Evolutionary conservation across 1,140 invertebrate species (phyloP).

Genomic region (Galleria mellonella): DNA sequence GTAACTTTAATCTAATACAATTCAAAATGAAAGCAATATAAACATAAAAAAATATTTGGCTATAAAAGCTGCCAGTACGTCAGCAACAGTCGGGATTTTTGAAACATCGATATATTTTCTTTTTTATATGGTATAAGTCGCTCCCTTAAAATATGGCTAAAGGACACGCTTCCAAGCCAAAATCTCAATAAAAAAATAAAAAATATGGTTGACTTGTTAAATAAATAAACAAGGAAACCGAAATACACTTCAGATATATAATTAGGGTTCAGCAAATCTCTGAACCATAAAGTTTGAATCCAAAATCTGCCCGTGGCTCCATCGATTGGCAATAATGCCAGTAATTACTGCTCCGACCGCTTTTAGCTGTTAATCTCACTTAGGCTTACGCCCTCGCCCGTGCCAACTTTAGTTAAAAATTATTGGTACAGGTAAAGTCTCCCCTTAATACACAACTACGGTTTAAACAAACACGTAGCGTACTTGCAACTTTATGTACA

Average conservation of each 20-base stretch:
- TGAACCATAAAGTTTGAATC: conserved; percentile 4
- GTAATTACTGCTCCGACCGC: conserved; percentile 29
- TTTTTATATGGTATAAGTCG: too few species aligned
- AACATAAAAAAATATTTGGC: too few species aligned
- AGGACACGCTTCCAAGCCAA: too few species aligned
- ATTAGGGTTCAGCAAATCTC: background rate
- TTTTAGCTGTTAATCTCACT: conserved; percentile 36
- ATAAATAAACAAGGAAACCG: background rate
- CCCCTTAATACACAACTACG: conserved; percentile 7
- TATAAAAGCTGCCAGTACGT: too few species aligned
- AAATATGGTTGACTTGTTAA: too few species aligned
- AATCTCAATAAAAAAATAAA: too few species aligned
- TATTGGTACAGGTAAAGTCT: conserved; percentile 19
- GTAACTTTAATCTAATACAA: too few species aligned
- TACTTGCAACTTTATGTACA: background rate
- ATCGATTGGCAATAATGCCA: conserved; percentile 33
- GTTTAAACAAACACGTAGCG: background rate
- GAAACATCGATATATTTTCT: too few species aligned
- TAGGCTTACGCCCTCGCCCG: conserved; percentile 27
- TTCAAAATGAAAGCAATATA: too few species aligned
- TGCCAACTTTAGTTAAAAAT: conserved; percentile 40
- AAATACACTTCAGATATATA: background rate
- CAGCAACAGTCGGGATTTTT: too few species aligned
- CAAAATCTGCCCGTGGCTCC: conserved; percentile 24
- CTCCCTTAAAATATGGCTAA: too few species aligned